Conservation (phyloP, 1,140 invertebrate species). For the fruit fly (Drosophila melanogaster) region Release_6_plus_ISO1_MT NC_004354.4:11298501-11299000, state of each 20-base stretch:
- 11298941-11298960: constrained; percentile 20
- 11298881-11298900: no score
- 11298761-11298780: not conserved
- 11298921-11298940: constrained; percentile 21
- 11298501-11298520: constrained; percentile 27
- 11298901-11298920: constrained; percentile 2
- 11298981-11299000: constrained; percentile 61
- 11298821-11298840: constrained; percentile 21
- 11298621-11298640: constrained; percentile 18
- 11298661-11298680: constrained; percentile 14
- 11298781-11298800: not conserved
- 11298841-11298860: constrained; percentile 1
- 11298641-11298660: constrained; percentile 27
- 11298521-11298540: not conserved
- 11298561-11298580: constrained; percentile 25
- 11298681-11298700: constrained; percentile 11
- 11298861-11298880: constrained; percentile 5
- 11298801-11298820: not conserved
- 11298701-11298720: no score
- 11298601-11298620: constrained; percentile 21
- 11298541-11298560: not conserved
- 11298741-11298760: no score
- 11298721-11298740: no score
- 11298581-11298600: constrained; percentile 24
- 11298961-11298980: constrained; percentile 18